Percentiles rank a stretch among this genome's conserved stretches.
phyloP scores from a whole-genome alignment of 2,888 invertebrate genomes.

The Lamproptera curius region DNA sequence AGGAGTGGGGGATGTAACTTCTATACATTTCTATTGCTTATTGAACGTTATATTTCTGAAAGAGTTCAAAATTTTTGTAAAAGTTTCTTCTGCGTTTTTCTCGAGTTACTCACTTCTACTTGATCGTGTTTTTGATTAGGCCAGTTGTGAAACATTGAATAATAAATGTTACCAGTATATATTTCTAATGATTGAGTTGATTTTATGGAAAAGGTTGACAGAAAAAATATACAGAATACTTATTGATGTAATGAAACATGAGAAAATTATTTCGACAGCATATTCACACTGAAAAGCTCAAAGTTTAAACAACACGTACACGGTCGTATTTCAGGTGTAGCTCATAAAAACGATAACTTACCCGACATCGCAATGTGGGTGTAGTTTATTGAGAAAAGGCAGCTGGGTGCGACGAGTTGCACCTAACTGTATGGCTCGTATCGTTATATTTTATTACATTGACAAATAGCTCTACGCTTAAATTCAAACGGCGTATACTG shows the following conservation, averaged over 20 bases:
- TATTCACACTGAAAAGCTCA: too few relatives aligned
- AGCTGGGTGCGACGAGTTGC: slow-evolving; percentile 6
- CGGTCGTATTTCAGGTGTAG: neutral
- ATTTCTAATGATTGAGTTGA: neutral
- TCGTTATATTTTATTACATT: slow-evolving; percentile 9
- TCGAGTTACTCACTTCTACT: too few relatives aligned
- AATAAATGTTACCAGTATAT: neutral
- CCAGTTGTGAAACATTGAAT: too few relatives aligned
- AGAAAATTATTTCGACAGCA: too few relatives aligned
- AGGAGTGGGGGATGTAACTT: slow-evolving; percentile 1
- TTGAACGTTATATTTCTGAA: slow-evolving; percentile 8
- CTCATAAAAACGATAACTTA: slow-evolving; percentile 11
- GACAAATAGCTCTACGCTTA: slow-evolving; percentile 5
- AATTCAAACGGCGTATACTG: neutral
- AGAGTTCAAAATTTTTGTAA: slow-evolving; percentile 2
- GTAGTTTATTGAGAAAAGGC: slow-evolving; percentile 10
- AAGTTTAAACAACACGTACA: neutral
- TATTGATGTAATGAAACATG: neutral
- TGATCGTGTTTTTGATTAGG: too few relatives aligned
- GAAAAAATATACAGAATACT: neutral
- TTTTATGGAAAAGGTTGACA: too few relatives aligned
- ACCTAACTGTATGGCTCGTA: slow-evolving; percentile 6
- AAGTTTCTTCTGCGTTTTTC: too few relatives aligned
- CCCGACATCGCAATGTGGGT: slow-evolving; percentile 12
- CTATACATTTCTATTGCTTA: slow-evolving; percentile 2